Base-by-base conservation (phyloP, 2,888 invertebrate genomes). In the Myopa tessellatipennis region DNA sequence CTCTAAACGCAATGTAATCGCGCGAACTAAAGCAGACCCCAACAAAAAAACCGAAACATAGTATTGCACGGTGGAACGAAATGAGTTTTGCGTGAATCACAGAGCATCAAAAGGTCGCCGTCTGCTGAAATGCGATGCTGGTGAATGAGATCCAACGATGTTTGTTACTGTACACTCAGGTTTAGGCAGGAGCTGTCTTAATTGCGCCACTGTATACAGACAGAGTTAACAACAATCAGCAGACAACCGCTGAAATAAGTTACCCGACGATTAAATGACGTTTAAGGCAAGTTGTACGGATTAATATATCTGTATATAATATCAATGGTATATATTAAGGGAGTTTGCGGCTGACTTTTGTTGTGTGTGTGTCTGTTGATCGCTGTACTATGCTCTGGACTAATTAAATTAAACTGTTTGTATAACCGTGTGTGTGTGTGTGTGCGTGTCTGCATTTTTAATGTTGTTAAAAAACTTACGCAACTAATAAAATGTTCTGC, bases 401-500 rank as follows among this genome's bases (percentile, higher is more conserved):
- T 45, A 45, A 45, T 45, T 45, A 45, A 45, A 45, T 45, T 45
- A 45, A 8, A 45, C 45, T 45, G 1, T 45, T 45, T 45, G 45
- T 26, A 26, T 26, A 26, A 26, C 26, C 26, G 26, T 26, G 26
- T 1, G 2, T 63, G 18, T 63, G 34, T 63, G 18, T 63, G 63
- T 63, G 26, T 10, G 67, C 12, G 16, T 67, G 16, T 67, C 12
- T 67, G 55, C 45, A 67, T 34, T 38, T 67, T 36, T 38, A 12
- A 67, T 38, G 4, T 38, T 38, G 63, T 38, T 67, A 4, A 38
- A 67, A 67, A 38, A 67, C 34, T 67, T 67, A 67, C 67, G 38
- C 36, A 67, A 67, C 38, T 67, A 67, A 67, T 67, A 38, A 67
- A 67, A 67, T 67, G 26, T n/a, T 14, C n/a, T 67, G 16, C 5